Evolutionary conservation across 2,797 vertebrate genomes (phyloP).

Genomic region (Hipposideros larvatus): DNA sequence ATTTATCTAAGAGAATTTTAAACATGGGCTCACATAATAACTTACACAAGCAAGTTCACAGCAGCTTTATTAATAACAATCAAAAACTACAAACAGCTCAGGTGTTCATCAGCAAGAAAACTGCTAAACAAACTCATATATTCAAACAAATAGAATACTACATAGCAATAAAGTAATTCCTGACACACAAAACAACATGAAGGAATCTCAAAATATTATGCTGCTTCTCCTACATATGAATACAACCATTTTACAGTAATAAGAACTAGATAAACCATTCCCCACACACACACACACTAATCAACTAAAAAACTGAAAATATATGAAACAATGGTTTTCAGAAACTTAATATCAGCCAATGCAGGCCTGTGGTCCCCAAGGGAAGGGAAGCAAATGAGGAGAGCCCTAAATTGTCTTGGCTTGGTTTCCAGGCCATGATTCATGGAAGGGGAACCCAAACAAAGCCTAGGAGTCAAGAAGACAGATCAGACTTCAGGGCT

Average conservation of each 20-base stretch:
- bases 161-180: neutral
- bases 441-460: neutral
- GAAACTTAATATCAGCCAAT: neutral
- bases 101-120: neutral
- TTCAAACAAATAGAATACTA: neutral
- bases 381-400: neutral
- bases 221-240: neutral
- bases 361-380: neutral
- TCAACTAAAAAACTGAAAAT: neutral
- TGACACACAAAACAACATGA: no score
- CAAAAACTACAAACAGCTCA: neutral
- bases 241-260: neutral
- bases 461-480: neutral
- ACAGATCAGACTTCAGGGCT: neutral
- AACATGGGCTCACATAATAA: slow-evolving; percentile 19
- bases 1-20: neutral
- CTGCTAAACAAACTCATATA: neutral
- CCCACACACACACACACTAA: neutral
- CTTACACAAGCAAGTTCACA: neutral
- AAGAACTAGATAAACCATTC: neutral
- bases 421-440: neutral
- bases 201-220: slow-evolving; percentile 7
- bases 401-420: neutral
- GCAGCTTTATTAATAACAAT: neutral
- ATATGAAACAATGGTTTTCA: neutral